phyloP scores from a whole-genome alignment of 1,140 invertebrate species.

The Lepidurus couesii region DNA sequence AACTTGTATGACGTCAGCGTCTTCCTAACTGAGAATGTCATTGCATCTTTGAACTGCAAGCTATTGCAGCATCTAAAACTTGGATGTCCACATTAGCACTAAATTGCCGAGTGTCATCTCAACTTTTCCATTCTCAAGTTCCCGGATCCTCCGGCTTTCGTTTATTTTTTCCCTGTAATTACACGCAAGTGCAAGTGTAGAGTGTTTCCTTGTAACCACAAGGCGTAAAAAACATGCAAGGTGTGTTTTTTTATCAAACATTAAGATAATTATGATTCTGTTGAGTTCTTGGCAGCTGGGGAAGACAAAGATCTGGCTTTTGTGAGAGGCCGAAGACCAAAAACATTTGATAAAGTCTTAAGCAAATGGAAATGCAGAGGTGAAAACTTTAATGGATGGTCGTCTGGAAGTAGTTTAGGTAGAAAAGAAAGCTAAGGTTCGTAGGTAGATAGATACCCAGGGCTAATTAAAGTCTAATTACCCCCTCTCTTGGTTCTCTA shows the following conservation, averaged over 20 bases:
- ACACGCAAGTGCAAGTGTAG: too few relatives aligned
- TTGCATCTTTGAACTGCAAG: not conserved
- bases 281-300: too few relatives aligned
- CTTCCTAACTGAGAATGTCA: not conserved
- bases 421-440: not conserved
- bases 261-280: too few relatives aligned
- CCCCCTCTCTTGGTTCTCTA: not conserved
- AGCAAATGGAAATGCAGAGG: not conserved
- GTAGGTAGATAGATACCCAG: conserved; percentile 3
- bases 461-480: conserved; percentile 16
- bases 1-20: conserved; percentile 10
- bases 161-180: too few relatives aligned
- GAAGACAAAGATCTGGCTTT: too few relatives aligned
- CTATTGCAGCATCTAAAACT: not conserved
- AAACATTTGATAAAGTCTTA: not conserved
- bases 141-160: too few relatives aligned
- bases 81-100: not conserved
- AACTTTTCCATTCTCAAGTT: too few relatives aligned
- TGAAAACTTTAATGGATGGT: conserved; percentile 10
- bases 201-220: too few relatives aligned
- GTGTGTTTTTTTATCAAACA: too few relatives aligned
- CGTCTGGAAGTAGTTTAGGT: not conserved
- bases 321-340: not conserved
- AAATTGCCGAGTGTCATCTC: too few relatives aligned
- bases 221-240: too few relatives aligned